A percentile compares a stretch with the other conserved stretches of the same genome.
phyloP scores from a whole-genome alignment of 2,113 vertebrate genomes.

The Scartelaos histophorus region DNA sequence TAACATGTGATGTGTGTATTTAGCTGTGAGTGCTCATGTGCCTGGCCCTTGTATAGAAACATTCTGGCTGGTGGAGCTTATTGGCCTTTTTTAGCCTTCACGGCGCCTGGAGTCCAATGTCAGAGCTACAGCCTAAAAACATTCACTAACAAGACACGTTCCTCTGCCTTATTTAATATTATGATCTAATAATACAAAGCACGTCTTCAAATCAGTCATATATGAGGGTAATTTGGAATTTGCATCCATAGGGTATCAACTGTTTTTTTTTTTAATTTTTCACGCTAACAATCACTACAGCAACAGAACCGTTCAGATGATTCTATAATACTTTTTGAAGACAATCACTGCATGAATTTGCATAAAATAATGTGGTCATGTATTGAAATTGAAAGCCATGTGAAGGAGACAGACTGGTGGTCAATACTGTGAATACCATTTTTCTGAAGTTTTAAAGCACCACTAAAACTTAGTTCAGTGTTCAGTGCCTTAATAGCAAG shows the following conservation, averaged over 20 bases:
- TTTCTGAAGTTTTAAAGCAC: too few relatives aligned
- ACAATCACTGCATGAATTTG: too few relatives aligned
- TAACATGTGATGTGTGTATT: background rate
- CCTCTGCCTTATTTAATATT: background rate
- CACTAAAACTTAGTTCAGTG: too few relatives aligned
- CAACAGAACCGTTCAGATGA: background rate
- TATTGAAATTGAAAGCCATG: too few relatives aligned
- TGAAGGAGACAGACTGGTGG: too few relatives aligned
- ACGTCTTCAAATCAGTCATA: background rate
- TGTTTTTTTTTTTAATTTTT: background rate
- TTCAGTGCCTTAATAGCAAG: too few relatives aligned
- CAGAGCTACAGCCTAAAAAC: slow-evolving; percentile 64
- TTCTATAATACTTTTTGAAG: background rate
- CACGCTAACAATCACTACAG: background rate
- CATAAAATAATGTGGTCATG: too few relatives aligned
- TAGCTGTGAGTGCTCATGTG: slow-evolving; percentile 1
- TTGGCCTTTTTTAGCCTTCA: slow-evolving; percentile 60
- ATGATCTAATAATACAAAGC: background rate
- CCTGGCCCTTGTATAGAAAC: slow-evolving; percentile 61
- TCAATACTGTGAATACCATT: too few relatives aligned
- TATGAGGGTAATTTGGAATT: background rate
- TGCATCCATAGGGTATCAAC: background rate
- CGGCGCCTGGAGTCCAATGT: slow-evolving; percentile 58
- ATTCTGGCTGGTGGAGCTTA: slow-evolving; percentile 36
- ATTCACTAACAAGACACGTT: slow-evolving; percentile 14